Conservation (phyloP, 2,797 vertebrate species). For the Melanogrammus aeglefinus region DNA sequence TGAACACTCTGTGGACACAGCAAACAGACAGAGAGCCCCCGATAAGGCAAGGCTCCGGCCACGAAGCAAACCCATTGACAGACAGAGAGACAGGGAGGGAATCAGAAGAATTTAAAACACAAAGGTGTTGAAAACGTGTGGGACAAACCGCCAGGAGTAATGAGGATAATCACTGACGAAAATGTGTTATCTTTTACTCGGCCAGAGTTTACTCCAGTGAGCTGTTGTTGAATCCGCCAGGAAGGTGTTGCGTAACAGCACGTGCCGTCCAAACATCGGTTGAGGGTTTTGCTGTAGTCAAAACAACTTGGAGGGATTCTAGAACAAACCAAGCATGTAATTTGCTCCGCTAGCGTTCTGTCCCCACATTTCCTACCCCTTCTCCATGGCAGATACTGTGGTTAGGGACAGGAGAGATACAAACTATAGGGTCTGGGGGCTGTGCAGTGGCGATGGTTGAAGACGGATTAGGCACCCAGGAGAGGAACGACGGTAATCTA, state of each 20-base stretch:
- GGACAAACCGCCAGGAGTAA: conserved; percentile 1
- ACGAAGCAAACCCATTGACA: conserved; percentile 35
- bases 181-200: not conserved
- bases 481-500: conserved; percentile 26
- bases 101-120: conserved; percentile 14
- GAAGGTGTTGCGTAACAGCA: not conserved
- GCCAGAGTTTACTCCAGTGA: not conserved
- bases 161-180: not conserved
- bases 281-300: conserved; percentile 26
- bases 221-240: not conserved
- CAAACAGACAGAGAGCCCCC: conserved; percentile 46
- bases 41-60: conserved; percentile 45
- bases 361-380: conserved; percentile 25
- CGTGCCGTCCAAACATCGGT: conserved; percentile 28
- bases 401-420: conserved; percentile 45
- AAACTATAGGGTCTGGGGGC: conserved; percentile 16
- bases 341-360: conserved; percentile 16
- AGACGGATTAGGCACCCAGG: conserved; percentile 32
- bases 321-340: conserved; percentile 14
- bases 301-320: conserved; percentile 37
- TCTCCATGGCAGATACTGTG: conserved; percentile 30
- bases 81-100: conserved; percentile 9
- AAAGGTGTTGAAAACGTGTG: conserved; percentile 18
- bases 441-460: no score
- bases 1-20: conserved; percentile 54